Percentiles rank a stretch among this genome's conserved stretches.
Conservation (phyloP, 1,140 invertebrate species). For the Achatina immaculata region DNA sequence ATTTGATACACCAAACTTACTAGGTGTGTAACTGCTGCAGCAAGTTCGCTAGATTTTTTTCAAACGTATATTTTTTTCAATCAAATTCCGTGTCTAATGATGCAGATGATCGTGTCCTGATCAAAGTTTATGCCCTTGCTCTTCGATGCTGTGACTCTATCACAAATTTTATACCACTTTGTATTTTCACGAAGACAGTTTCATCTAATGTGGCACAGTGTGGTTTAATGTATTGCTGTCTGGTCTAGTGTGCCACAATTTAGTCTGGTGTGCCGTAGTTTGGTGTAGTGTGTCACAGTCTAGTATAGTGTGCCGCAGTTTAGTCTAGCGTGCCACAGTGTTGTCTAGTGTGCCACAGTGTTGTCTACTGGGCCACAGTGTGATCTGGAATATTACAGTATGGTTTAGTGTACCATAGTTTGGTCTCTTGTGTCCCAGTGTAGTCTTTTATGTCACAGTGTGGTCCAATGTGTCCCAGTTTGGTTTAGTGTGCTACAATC, state of each 20-base stretch:
- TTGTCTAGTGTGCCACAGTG: constrained; percentile 38
- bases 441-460: neutral
- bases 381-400: constrained; percentile 37
- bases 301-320: neutral
- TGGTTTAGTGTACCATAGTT: constrained; percentile 35
- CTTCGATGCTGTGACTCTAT: too few relatives aligned
- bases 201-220: neutral
- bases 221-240: constrained; percentile 1
- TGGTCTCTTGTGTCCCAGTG: constrained; percentile 34
- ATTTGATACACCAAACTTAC: too few relatives aligned
- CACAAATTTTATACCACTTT: too few relatives aligned
- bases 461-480: neutral
- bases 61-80: too few relatives aligned
- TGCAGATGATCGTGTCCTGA: too few relatives aligned
- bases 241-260: neutral
- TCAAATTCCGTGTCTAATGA: too few relatives aligned
- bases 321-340: constrained; percentile 35
- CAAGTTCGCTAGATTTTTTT: too few relatives aligned
- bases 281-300: neutral
- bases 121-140: too few relatives aligned
- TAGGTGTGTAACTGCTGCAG: too few relatives aligned
- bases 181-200: too few relatives aligned
- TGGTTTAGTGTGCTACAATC: neutral
- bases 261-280: neutral
- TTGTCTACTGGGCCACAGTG: constrained; percentile 39